These are phyloP conservation scores for Tetranychus piercei DNA, from an alignment of 2,888 invertebrate genomes.

Conservation along the genomic window DNA sequence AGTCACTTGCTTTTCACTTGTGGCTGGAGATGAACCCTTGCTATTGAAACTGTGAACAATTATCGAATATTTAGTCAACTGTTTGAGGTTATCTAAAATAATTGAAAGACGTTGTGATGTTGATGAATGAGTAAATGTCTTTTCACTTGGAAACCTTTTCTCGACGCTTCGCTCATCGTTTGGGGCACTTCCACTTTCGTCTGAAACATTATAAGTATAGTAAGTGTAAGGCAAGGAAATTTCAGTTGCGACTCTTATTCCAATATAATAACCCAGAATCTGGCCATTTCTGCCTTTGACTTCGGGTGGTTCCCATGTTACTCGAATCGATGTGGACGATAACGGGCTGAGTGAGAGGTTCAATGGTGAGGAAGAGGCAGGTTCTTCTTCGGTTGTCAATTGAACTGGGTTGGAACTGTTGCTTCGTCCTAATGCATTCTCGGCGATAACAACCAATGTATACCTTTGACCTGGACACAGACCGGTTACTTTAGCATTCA, in stretches of 20 bases:
- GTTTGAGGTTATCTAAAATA: conserved; percentile 23
- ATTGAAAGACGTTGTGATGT: conserved; percentile 4
- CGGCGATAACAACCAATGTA: conserved; percentile 31
- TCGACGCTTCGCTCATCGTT: not conserved
- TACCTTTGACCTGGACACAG: conserved; percentile 32
- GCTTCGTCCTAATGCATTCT: conserved; percentile 32
- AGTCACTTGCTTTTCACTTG: conserved; percentile 7
- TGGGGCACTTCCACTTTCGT: not conserved
- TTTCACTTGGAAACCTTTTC: not conserved
- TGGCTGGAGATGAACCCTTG: conserved; percentile 28
- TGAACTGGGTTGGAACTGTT: conserved; percentile 29
- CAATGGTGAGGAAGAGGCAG: conserved; percentile 33
- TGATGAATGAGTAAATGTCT: not conserved
- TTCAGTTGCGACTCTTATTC: conserved; percentile 22
- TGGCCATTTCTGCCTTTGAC: conserved; percentile 31
- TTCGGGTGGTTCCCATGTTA: conserved; percentile 34
- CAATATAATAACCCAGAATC: conserved; percentile 32
- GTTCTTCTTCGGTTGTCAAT: conserved; percentile 32
- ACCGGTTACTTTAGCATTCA: conserved; percentile 24
- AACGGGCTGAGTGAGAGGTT: conserved; percentile 32
- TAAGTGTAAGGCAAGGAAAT: conserved; percentile 21
- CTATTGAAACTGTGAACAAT: conserved; percentile 34
- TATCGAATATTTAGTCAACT: conserved; percentile 32
- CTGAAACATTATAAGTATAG: not conserved
- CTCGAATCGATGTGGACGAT: conserved; percentile 32